These are phyloP conservation scores for Etheostoma spectabile DNA, from an alignment of 2,113 vertebrate species.

Conservation along the genomic window DNA sequence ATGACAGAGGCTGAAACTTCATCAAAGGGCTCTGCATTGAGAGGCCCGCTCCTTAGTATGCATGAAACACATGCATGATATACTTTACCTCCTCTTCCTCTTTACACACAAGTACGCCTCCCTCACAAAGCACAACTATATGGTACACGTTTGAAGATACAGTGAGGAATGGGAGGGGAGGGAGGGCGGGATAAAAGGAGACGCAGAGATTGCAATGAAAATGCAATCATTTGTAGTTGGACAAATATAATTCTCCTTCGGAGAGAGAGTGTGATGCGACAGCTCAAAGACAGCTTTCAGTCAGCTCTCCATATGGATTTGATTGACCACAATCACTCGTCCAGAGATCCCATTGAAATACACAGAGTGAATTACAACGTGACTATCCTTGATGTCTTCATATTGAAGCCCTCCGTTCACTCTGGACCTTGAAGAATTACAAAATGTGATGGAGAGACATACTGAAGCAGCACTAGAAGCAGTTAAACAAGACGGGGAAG, in stretches of 20 bases:
- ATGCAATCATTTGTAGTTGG: constrained; percentile 78
- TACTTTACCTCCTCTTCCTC: constrained; percentile 23
- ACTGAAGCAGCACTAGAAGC: constrained; percentile 1
- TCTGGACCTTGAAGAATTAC: constrained; percentile 42
- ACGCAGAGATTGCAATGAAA: constrained; percentile 74
- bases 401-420: constrained; percentile 43
- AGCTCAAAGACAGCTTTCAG: constrained; percentile 68
- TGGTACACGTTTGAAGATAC: constrained; percentile 70
- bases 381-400: constrained; percentile 68
- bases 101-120: constrained; percentile 16
- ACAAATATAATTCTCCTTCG: constrained; percentile 75
- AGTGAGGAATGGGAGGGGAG: constrained; percentile 54
- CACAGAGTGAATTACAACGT: constrained; percentile 63
- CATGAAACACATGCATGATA: constrained; percentile 52
- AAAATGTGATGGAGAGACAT: constrained; percentile 38
- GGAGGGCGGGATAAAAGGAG: constrained; percentile 67
- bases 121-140: constrained; percentile 51
- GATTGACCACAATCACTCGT: constrained; percentile 77
- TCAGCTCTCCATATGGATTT: constrained; percentile 68
- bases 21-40: constrained; percentile 55
- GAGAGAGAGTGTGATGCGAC: constrained; percentile 59
- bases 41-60: constrained; percentile 61
- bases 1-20: constrained; percentile 70
- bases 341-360: constrained; percentile 71
- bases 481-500: constrained; percentile 34